phyloP scores from a whole-genome alignment of 2,113 vertebrate genomes.

The Bos taurus region DNA sequence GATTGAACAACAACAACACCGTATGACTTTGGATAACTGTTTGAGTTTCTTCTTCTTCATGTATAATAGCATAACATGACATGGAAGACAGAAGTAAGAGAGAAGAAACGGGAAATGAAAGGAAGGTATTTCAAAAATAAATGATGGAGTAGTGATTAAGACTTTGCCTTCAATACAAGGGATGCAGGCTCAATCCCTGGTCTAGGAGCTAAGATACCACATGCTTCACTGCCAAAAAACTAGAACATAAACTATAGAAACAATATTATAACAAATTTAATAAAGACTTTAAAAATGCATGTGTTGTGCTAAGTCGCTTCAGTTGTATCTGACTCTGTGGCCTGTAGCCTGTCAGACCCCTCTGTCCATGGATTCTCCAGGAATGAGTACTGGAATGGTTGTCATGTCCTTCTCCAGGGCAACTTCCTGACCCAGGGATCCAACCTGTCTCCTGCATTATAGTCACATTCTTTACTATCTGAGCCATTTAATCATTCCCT shows the following conservation, averaged over 20 bases:
- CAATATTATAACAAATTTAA: background rate
- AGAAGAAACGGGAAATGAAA: background rate
- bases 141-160: background rate
- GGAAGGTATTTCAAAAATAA: background rate
- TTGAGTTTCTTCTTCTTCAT: background rate
- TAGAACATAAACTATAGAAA: background rate
- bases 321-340: background rate
- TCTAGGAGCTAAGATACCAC: background rate
- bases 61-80: background rate
- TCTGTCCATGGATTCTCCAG: background rate
- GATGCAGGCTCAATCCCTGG: background rate
- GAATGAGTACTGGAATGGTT: background rate
- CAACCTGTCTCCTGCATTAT: background rate
- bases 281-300: background rate
- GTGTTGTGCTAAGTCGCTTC: background rate
- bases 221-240: background rate
- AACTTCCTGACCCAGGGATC: background rate
- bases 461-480: background rate
- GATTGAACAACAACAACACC: fast-evolving
- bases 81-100: background rate
- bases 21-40: background rate
- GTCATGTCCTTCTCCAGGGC: background rate
- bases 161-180: background rate
- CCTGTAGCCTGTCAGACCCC: background rate
- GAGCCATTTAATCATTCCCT: background rate